phyloP scores from a whole-genome alignment of 35 echinoderm and acorn worm species.

The Chiridota heheva region DNA sequence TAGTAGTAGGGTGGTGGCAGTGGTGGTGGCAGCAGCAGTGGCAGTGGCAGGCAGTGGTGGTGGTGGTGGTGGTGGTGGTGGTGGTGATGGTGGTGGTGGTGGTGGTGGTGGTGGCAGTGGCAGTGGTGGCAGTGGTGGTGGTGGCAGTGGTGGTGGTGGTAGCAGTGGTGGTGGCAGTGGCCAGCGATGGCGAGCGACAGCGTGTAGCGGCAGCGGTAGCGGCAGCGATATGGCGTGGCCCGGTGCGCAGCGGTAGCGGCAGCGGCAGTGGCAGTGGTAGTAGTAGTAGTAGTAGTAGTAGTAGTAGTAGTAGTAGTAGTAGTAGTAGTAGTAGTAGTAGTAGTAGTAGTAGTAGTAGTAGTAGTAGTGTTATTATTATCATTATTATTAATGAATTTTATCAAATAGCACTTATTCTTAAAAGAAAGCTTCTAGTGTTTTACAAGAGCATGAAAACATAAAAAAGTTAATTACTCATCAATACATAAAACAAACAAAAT shows the following conservation, averaged over 20 bases:
- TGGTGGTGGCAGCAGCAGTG: too few relatives aligned
- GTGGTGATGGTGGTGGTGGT: slow-evolving; percentile 4
- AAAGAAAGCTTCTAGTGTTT: too few relatives aligned
- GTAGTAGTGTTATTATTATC: too few relatives aligned
- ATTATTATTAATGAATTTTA: too few relatives aligned
- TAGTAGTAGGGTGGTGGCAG: too few relatives aligned
- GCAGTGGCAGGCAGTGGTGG: too few relatives aligned
- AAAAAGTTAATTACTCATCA: too few relatives aligned
- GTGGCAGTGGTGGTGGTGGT: slow-evolving; percentile 4
- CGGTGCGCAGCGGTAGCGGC: not conserved
- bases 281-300: slow-evolving; percentile 6
- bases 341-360: slow-evolving; percentile 6
- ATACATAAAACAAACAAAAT: too few relatives aligned
- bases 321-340: slow-evolving; percentile 5
- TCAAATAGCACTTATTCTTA: too few relatives aligned
- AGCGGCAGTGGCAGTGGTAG: slow-evolving; percentile 4
- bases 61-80: slow-evolving; percentile 5
- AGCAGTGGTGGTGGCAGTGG: slow-evolving; percentile 4
- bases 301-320: slow-evolving; percentile 6
- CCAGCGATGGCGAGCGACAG: not conserved
- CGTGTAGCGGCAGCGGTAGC: not conserved
- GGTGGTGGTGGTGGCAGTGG: slow-evolving; percentile 4
- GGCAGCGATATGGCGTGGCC: too few relatives aligned
- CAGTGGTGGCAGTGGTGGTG: slow-evolving; percentile 4
- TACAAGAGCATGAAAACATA: too few relatives aligned